Conservation (phyloP, 2,888 invertebrate species). For the Tiphia femorata region DNA sequence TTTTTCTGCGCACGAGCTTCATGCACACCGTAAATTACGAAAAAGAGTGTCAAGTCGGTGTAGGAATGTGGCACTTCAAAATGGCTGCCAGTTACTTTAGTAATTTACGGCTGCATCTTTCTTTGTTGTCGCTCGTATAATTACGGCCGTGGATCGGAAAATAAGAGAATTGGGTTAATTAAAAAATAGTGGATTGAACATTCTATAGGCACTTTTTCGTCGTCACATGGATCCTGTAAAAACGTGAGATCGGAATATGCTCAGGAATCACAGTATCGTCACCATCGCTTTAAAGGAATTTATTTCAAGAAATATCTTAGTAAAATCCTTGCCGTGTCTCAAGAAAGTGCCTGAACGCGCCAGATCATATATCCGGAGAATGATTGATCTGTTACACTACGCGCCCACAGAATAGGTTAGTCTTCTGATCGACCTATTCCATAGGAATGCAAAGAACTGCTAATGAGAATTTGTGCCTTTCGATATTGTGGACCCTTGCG, state of each 20-base stretch:
- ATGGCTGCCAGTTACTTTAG: constrained; percentile 76
- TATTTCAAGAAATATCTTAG: constrained; percentile 36
- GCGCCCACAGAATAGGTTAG: constrained; percentile 38
- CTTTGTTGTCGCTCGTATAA: constrained; percentile 63
- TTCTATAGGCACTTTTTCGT: constrained; percentile 40
- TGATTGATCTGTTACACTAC: constrained; percentile 8
- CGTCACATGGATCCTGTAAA: constrained; percentile 38
- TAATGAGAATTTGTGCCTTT: constrained; percentile 15
- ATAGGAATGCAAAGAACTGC: constrained; percentile 21
- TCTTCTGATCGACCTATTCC: constrained; percentile 24
- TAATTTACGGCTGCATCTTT: constrained; percentile 68
- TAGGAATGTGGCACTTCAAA: constrained; percentile 82
- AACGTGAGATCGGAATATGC: constrained; percentile 60
- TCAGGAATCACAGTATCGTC: constrained; percentile 52
- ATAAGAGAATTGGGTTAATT: constrained; percentile 34
- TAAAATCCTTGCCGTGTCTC: constrained; percentile 14
- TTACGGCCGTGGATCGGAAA: constrained; percentile 39
- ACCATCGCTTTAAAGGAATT: constrained; percentile 45
- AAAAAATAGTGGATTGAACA: constrained; percentile 46
- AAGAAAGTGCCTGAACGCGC: constrained; percentile 27
- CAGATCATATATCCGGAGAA: constrained; percentile 11
- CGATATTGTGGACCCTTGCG: constrained; percentile 8
- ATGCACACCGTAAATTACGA: constrained; percentile 57
- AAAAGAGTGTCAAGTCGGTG: constrained; percentile 65
- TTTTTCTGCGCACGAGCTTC: constrained; percentile 19